Conservation (phyloP, 2,113 vertebrate species). For the Tetraodon nigroviridis region DNA sequence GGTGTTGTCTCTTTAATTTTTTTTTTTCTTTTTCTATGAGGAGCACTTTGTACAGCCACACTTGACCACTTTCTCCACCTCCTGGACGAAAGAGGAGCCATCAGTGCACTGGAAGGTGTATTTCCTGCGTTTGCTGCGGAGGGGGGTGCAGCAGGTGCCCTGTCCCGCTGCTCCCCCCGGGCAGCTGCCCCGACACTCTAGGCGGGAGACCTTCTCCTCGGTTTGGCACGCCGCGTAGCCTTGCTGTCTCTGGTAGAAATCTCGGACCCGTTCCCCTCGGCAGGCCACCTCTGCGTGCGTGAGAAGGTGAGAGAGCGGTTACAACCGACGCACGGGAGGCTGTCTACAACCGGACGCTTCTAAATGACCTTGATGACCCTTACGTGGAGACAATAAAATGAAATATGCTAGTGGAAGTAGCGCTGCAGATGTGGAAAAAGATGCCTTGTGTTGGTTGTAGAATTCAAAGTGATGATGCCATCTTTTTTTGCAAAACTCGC, state of each 20-base stretch:
- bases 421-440: not conserved
- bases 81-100: constrained; percentile 93
- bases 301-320: constrained; percentile 7
- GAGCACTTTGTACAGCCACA: constrained; percentile 93
- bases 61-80: constrained; percentile 96
- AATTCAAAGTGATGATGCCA: not conserved
- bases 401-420: not conserved
- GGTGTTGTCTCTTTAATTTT: constrained; percentile 42
- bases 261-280: constrained; percentile 94
- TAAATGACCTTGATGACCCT: too few relatives aligned
- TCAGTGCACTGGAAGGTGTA: constrained; percentile 98
- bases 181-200: constrained; percentile 91
- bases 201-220: constrained; percentile 94
- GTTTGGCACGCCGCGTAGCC: constrained; percentile 98
- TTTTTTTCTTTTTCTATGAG: constrained; percentile 71
- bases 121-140: constrained; percentile 96
- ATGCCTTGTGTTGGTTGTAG: not conserved
- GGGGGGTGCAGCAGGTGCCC: constrained; percentile 86
- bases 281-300: constrained; percentile 88
- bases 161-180: constrained; percentile 66
- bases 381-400: not conserved
- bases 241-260: constrained; percentile 98
- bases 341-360: too few relatives aligned
- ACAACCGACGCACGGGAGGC: not conserved
- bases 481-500: too few relatives aligned